phyloP scores from a whole-genome alignment of 2,797 vertebrate genomes.

The Protosalanx chinensis region DNA sequence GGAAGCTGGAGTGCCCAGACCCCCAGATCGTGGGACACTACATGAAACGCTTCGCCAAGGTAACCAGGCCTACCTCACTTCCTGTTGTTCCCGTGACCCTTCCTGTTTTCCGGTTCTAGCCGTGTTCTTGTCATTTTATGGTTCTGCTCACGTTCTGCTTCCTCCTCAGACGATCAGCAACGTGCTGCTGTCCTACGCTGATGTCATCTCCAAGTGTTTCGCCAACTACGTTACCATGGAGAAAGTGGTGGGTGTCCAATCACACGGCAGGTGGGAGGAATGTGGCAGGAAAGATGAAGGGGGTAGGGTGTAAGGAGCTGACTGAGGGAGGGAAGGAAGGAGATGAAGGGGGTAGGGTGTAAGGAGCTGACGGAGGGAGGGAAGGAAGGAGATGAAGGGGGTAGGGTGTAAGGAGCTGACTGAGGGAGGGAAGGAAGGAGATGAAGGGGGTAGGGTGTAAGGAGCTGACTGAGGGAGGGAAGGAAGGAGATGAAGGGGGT shows the following conservation, averaged over 20 bases:
- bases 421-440: too few relatives aligned
- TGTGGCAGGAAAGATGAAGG: background rate
- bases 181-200: slow-evolving; percentile 91
- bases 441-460: too few relatives aligned
- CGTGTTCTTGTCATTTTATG: background rate
- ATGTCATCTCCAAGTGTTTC: slow-evolving; percentile 94
- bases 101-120: too few relatives aligned
- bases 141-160: background rate
- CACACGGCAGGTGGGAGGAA: background rate
- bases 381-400: too few relatives aligned
- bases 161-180: slow-evolving; percentile 92
- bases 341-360: too few relatives aligned
- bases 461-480: too few relatives aligned
- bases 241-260: slow-evolving; percentile 81
- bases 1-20: slow-evolving; percentile 95
- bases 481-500: too few relatives aligned
- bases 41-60: slow-evolving; percentile 98
- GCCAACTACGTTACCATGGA: slow-evolving; percentile 94
- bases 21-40: slow-evolving; percentile 97
- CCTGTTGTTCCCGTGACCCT: background rate
- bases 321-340: background rate
- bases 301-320: too few relatives aligned
- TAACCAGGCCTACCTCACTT: slow-evolving; percentile 43
- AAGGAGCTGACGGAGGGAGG: too few relatives aligned
- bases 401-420: too few relatives aligned